Evolutionary conservation across 2,797 vertebrate species (phyloP), one percentile per base, ranked within the genome.

Genomic region (Halcyon badia): DNA sequence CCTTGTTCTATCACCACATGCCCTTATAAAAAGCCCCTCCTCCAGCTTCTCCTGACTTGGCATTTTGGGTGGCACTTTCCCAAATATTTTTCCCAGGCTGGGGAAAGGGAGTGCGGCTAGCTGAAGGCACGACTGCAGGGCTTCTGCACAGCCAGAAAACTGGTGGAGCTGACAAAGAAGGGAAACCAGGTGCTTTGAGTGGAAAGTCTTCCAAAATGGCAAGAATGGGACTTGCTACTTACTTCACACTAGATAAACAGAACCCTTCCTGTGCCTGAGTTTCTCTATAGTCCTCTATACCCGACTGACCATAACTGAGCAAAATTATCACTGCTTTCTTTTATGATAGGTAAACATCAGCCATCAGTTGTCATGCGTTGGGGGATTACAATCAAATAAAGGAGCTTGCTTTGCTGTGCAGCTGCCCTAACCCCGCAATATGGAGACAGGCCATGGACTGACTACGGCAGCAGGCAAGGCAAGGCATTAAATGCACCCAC

Each of bases 141-240:
- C 21, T 62, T 8, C 37, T 15, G 51, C 33, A 7, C 24, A 22
- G 25, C 9, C 57, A 76, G 28, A 37, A 61, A 11, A 2, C 4
- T 10, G 66, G 19, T 9, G 6, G 13, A 61, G 69, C 5, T 3
- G 22, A 30, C 26, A 39, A 49, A 37, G 68, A 52, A 64, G 28
- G 31, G 25, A 62, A 87, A 70, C 3, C 21, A 42, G 54, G 39
- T 7, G 35, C 48, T 60, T 61, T 3, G 26, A 57, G 28, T 0
- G 2, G 58, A 82, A 58, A 70, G 51, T 16, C 51, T 22, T 68
- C 56, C 5, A 1, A n/a, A 75, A 28, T 0, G 0, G 25, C 46
- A 35, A 15, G 25, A 57, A 20, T 10, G 39, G 52, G 28, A n/a
- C 18, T 54, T 42, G 9, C 18, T 31, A 2, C 57, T 20, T 31